Conservation (phyloP, 2,113 vertebrate genomes). For the Collichthys lucidus region DNA sequence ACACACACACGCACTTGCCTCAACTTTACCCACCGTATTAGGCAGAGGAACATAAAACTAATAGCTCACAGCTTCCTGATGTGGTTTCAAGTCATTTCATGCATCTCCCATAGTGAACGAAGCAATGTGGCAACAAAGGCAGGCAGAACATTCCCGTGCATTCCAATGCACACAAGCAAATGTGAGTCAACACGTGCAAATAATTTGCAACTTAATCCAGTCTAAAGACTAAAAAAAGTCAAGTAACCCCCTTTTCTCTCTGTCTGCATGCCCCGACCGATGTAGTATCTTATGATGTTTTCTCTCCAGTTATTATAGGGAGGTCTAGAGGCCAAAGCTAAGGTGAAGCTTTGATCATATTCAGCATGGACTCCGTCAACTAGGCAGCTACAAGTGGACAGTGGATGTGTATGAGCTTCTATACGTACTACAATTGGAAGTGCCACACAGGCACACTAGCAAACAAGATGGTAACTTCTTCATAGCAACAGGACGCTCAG, state of each 20-base stretch:
- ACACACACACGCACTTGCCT: neutral
- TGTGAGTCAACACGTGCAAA: neutral
- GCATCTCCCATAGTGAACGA: neutral
- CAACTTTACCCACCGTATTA: neutral
- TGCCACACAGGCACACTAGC: neutral
- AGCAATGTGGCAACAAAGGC: neutral
- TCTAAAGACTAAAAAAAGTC: neutral
- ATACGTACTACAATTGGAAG: no score
- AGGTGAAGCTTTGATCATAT: neutral
- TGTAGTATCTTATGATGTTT: neutral
- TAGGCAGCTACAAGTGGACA: neutral
- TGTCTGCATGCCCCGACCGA: neutral
- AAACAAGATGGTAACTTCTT: neutral
- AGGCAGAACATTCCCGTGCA: neutral
- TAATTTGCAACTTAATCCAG: slow-evolving; percentile 2
- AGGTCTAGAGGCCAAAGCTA: neutral
- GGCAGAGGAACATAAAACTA: neutral
- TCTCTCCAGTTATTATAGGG: neutral
- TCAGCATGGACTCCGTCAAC: neutral
- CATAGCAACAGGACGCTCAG: neutral
- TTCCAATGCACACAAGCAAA: slow-evolving; percentile 3
- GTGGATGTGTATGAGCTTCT: neutral
- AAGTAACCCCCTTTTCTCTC: neutral
- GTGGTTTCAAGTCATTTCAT: slow-evolving; percentile 12
- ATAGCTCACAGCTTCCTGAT: slow-evolving; percentile 8